Evolutionary conservation across 2,888 invertebrate genomes (phyloP).

Genomic region (Argynnis bischoffii): DNA sequence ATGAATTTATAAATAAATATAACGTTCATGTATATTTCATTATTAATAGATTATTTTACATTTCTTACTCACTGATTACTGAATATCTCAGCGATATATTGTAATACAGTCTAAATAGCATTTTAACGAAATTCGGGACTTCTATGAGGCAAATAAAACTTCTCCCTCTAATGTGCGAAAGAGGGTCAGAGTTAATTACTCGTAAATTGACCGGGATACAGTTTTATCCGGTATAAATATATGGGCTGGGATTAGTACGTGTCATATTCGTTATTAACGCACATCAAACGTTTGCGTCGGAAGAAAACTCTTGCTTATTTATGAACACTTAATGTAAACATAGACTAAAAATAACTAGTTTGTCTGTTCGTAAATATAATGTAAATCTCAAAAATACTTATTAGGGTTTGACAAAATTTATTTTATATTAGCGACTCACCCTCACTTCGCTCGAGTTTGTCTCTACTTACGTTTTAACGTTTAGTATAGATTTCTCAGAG

Average conservation of each 20-base stretch:
- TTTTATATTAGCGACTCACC: no score
- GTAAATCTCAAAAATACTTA: no score
- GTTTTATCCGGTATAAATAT: slow-evolving; percentile 71
- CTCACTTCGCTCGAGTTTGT: no score
- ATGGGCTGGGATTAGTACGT: slow-evolving; percentile 63
- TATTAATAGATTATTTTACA: not conserved
- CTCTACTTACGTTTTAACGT: no score
- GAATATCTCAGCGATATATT: slow-evolving; percentile 58
- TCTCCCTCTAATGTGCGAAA: slow-evolving; percentile 67
- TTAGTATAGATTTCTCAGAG: no score
- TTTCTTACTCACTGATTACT: not conserved
- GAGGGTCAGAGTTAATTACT: slow-evolving; percentile 82
- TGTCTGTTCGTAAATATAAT: no score
- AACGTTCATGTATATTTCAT: not conserved
- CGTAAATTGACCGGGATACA: slow-evolving; percentile 79
- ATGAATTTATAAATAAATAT: not conserved
- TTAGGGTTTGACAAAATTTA: no score
- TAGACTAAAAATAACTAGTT: no score
- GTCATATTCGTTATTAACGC: slow-evolving; percentile 56
- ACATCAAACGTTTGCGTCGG: slow-evolving; percentile 33
- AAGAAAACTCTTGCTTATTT: not conserved
- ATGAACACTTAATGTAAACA: not conserved
- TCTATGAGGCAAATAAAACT: slow-evolving; percentile 75
- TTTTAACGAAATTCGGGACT: slow-evolving; percentile 66
- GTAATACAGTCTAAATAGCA: slow-evolving; percentile 60